A percentile compares a stretch with the other conserved stretches of the same genome.
These are phyloP conservation scores for Uria lomvia DNA, from an alignment of 2,113 vertebrate species.

Conservation along the genomic window DNA sequence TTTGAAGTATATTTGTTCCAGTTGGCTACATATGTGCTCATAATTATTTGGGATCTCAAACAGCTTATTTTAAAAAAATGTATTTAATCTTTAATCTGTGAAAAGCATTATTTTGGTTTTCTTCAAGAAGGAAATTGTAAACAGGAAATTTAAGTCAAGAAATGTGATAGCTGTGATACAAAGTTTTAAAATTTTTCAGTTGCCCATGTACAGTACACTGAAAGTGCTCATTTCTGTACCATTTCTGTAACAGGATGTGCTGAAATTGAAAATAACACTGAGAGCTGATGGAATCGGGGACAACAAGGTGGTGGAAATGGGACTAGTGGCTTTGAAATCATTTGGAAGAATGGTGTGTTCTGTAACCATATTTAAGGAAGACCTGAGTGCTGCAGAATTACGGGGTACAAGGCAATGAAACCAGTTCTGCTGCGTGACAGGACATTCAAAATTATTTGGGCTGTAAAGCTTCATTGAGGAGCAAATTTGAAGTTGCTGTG, in stretches of 20 bases:
- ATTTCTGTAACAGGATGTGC: not conserved
- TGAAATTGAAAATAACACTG: not conserved
- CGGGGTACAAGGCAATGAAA: not conserved
- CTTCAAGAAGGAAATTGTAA: not conserved
- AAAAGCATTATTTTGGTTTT: not conserved
- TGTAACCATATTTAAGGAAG: not conserved
- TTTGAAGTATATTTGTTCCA: not conserved
- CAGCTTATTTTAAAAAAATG: not conserved
- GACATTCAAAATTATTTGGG: not conserved
- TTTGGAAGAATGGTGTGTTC: not conserved
- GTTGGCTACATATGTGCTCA: not conserved
- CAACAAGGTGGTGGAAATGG: not conserved
- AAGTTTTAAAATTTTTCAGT: not conserved
- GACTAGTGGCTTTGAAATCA: not conserved
- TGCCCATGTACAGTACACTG: not conserved
- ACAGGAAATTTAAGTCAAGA: not conserved
- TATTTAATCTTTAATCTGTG: not conserved
- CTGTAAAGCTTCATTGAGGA: constrained; percentile 59
- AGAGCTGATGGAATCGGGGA: not conserved
- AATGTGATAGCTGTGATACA: not conserved
- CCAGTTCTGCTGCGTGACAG: not conserved
- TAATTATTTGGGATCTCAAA: not conserved
- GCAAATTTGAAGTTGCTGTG: constrained; percentile 54
- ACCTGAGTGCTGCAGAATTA: not conserved
- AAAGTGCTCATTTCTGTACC: not conserved